Evolutionary conservation across 1,140 invertebrate species (phyloP).

Genomic region (Drosophila murphyi): DNA sequence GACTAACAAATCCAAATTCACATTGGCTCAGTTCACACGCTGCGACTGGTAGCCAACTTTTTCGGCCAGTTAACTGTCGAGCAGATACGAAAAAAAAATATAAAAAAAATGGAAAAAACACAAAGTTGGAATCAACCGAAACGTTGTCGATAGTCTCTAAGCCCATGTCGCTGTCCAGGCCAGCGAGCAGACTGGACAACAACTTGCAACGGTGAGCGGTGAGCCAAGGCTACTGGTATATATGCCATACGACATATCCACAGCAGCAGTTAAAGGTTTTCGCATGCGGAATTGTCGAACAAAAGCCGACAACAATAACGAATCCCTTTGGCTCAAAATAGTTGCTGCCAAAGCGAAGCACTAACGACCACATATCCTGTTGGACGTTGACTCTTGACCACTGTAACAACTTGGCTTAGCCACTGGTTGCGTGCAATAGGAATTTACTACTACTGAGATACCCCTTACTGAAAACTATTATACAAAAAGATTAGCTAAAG

Average conservation of each 20-base stretch:
- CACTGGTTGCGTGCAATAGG: no score
- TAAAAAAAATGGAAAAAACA: conserved; percentile 20
- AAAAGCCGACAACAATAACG: conserved; percentile 21
- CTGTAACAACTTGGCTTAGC: no score
- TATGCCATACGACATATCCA: conserved; percentile 30
- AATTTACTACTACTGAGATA: no score
- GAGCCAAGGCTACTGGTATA: conserved; percentile 59
- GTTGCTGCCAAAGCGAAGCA: conserved; percentile 30
- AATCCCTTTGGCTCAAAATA: conserved; percentile 9
- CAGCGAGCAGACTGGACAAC: conserved; percentile 36
- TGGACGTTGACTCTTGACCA: no score
- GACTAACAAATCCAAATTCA: conserved; percentile 35
- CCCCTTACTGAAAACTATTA: no score
- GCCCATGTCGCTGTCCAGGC: conserved; percentile 30
- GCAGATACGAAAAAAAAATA: conserved; percentile 7
- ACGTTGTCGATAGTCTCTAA: conserved; percentile 8
- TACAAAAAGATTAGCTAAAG: no score
- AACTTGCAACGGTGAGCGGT: conserved; percentile 17
- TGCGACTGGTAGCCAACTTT: conserved; percentile 41
- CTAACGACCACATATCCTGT: no score
- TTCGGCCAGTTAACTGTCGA: conserved; percentile 57
- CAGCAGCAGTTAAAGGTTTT: conserved; percentile 71
- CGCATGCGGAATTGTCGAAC: conserved; percentile 52
- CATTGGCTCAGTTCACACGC: conserved; percentile 69
- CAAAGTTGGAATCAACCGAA: conserved; percentile 29